phyloP scores from a whole-genome alignment of 2,113 vertebrate genomes.

The Tringa solitaria region DNA sequence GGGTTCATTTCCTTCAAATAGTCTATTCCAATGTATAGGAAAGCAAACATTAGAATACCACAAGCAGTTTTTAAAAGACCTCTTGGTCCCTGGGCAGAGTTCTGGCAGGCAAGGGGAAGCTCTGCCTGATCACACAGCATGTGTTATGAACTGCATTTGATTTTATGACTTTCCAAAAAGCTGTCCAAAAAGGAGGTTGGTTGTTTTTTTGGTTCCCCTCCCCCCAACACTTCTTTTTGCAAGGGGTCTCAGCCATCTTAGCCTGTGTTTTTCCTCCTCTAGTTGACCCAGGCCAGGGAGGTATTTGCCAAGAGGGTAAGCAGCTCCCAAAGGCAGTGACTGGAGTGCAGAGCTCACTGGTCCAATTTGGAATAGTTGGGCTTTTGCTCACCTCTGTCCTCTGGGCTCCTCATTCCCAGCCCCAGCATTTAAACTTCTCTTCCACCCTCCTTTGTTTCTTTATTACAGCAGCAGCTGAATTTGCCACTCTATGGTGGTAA shows the following conservation, averaged over 20 bases:
- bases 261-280: conserved; percentile 24
- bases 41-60: conserved; percentile 31
- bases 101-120: conserved; percentile 13
- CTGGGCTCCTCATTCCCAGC: not conserved
- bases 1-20: not conserved
- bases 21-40: not conserved
- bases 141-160: conserved; percentile 65
- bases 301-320: conserved; percentile 10
- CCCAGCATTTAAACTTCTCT: not conserved
- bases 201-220: not conserved
- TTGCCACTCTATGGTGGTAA: not conserved
- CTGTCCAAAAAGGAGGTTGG: conserved; percentile 50
- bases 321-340: not conserved
- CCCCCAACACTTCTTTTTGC: not conserved
- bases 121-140: conserved; percentile 63
- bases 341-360: not conserved
- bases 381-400: not conserved
- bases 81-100: conserved; percentile 35
- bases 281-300: not conserved
- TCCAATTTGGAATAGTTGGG: not conserved
- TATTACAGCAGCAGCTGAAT: not conserved
- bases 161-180: conserved; percentile 69
- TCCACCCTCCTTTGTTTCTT: not conserved
- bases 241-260: not conserved
- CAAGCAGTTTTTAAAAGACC: conserved; percentile 16